These are phyloP conservation scores for Eidolon dupreanum DNA, from an alignment of 2,797 vertebrate genomes.

Conservation along the genomic window DNA sequence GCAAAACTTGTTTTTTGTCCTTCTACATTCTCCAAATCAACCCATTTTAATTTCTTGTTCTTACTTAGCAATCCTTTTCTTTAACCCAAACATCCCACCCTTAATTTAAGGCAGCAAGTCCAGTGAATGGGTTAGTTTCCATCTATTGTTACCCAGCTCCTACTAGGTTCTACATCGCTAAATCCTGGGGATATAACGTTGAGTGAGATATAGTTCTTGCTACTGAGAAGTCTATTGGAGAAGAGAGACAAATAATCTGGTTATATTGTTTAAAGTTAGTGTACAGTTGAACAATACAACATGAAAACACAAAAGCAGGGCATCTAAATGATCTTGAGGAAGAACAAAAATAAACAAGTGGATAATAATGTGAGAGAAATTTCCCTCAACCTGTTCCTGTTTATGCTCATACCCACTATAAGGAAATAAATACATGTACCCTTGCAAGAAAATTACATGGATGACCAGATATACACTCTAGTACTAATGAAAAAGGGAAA, in stretches of 20 bases:
- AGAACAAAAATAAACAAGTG: not conserved
- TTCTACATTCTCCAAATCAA: not conserved
- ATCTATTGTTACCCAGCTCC: not conserved
- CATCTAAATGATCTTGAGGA: not conserved
- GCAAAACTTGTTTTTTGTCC: not conserved
- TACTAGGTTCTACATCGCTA: not conserved
- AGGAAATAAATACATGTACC: not conserved
- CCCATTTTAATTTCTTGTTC: not conserved
- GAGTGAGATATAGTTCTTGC: not conserved
- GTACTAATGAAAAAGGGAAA: not conserved
- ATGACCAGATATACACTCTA: not conserved
- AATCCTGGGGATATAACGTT: not conserved
- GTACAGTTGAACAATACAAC: not conserved
- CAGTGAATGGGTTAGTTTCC: not conserved
- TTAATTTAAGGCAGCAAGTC: not conserved
- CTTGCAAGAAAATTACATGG: not conserved
- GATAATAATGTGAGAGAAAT: not conserved
- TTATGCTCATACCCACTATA: not conserved
- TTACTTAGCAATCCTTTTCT: not conserved
- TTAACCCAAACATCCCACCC: not conserved
- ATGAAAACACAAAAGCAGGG: not conserved
- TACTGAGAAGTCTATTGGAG: not conserved
- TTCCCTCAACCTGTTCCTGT: not conserved
- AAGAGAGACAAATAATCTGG: not conserved
- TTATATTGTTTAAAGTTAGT: not conserved